These are phyloP conservation scores for Helobdella robusta DNA, from an alignment of 2,888 invertebrate species.

Conservation along the genomic window DNA sequence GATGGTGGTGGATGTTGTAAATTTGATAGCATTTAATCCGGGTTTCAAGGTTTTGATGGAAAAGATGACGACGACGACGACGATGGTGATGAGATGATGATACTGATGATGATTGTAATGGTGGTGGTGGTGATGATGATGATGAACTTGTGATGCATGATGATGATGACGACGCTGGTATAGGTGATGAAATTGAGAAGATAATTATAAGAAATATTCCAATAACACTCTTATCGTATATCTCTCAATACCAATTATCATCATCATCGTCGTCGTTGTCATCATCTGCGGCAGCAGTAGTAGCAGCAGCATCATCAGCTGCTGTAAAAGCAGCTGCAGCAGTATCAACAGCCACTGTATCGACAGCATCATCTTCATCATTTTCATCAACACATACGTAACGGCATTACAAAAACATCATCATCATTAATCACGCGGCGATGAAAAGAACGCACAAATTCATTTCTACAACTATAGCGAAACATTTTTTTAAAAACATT, in stretches of 20 bases:
- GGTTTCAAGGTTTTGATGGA: too few species aligned
- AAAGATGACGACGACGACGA: too few species aligned
- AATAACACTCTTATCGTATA: background rate
- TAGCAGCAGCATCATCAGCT: slow-evolving; percentile 10
- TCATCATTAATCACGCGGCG: background rate
- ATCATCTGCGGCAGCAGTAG: slow-evolving; percentile 6
- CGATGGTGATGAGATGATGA: background rate
- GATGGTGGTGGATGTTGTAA: too few species aligned
- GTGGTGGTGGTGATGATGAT: background rate
- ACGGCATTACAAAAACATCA: background rate
- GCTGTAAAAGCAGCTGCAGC: slow-evolving; percentile 6
- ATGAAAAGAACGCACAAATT: too few species aligned
- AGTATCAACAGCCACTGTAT: slow-evolving; percentile 5
- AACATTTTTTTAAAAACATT: background rate
- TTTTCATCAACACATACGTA: background rate
- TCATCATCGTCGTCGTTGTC: slow-evolving; percentile 6
- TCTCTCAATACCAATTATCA: background rate
- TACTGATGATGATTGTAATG: slow-evolving; percentile 17
- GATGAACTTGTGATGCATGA: background rate
- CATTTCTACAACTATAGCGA: too few species aligned
- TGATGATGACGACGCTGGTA: slow-evolving; percentile 6
- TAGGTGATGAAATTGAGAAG: background rate
- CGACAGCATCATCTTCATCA: slow-evolving; percentile 11
- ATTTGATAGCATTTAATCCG: too few species aligned
- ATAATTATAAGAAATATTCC: background rate